Conservation (phyloP, 2,113 vertebrate genomes). For the Phalacrocorax aristotelis region DNA sequence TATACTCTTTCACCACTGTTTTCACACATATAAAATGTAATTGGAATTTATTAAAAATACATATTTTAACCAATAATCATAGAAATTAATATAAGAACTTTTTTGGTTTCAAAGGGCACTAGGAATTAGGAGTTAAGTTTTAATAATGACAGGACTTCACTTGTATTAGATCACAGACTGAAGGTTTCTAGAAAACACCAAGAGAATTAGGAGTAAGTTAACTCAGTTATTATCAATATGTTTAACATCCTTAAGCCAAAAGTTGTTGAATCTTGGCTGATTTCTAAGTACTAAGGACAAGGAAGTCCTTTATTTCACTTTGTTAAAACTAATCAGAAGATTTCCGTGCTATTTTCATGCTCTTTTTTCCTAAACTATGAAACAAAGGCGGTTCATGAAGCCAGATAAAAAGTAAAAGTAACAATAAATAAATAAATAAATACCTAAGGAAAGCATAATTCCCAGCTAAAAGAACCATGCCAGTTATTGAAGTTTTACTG, state of each 20-base stretch:
- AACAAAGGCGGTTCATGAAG: neutral
- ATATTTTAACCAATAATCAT: neutral
- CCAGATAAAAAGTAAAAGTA: neutral
- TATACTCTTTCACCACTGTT: neutral
- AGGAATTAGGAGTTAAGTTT: neutral
- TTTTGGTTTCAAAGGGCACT: neutral
- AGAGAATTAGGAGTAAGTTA: neutral
- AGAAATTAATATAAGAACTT: neutral
- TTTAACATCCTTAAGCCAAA: fast-evolving
- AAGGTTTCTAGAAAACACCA: neutral
- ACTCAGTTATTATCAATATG: neutral
- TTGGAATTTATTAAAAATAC: neutral
- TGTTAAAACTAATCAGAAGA: neutral
- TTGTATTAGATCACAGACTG: neutral
- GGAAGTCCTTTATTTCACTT: neutral
- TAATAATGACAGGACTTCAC: neutral
- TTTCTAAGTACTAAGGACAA: neutral
- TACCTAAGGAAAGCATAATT: neutral
- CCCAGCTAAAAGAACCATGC: neutral
- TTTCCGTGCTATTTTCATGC: neutral
- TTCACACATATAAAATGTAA: neutral
- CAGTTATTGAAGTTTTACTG: neutral
- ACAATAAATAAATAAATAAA: neutral
- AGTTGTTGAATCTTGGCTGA: neutral
- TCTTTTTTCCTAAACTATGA: neutral